These are phyloP conservation scores for Microtus ochrogaster DNA, from an alignment of 2,113 vertebrate genomes.

Conservation along the genomic window DNA sequence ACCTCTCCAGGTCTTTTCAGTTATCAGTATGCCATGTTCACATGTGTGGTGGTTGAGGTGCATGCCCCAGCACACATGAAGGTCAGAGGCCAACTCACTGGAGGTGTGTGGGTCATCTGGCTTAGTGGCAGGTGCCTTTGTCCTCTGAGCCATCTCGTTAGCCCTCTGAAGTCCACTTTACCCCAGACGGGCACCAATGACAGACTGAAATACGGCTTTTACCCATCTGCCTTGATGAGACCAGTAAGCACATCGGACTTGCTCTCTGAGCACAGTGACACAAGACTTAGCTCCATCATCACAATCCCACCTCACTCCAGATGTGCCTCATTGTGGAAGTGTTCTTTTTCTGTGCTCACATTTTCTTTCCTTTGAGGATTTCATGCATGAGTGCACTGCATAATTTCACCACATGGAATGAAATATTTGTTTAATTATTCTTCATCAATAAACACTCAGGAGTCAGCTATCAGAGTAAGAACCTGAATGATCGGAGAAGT, in stretches of 20 bases:
- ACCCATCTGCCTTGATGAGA: not conserved
- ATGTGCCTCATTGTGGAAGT: not conserved
- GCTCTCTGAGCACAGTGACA: not conserved
- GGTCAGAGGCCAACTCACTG: not conserved
- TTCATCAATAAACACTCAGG: not conserved
- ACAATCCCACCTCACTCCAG: too few relatives aligned
- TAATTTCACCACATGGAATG: not conserved
- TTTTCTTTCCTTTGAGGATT: not conserved
- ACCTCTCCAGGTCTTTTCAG: not conserved
- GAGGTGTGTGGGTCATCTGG: not conserved
- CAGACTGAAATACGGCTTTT: not conserved
- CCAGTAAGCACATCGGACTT: not conserved
- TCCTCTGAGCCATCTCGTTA: not conserved
- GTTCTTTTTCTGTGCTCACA: not conserved
- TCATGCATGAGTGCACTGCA: not conserved
- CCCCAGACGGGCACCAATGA: not conserved
- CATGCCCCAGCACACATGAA: too few relatives aligned
- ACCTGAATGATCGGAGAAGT: not conserved
- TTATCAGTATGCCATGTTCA: not conserved
- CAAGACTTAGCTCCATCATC: not conserved
- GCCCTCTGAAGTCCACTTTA: not conserved
- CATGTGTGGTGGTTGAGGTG: too few relatives aligned
- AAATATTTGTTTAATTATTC: not conserved
- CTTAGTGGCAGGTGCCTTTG: not conserved
- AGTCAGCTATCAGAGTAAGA: not conserved